Evolutionary conservation across 2,113 vertebrate genomes (phyloP).

Genomic region (Puffinus mauretanicus): DNA sequence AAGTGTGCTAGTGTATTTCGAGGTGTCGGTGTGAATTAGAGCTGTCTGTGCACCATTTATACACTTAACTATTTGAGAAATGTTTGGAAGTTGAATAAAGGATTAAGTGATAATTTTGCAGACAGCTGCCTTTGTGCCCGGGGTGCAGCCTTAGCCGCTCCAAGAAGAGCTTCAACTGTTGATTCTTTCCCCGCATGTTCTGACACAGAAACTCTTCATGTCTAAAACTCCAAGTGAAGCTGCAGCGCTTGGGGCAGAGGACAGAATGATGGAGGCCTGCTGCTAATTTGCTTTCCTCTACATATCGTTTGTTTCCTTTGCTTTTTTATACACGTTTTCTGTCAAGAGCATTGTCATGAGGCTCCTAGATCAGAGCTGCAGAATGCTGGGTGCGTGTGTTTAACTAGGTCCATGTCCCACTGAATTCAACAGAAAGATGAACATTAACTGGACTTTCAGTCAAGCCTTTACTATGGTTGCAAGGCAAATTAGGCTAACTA

Average conservation of each 20-base stretch:
- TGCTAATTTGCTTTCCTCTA: neutral
- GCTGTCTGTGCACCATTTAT: neutral
- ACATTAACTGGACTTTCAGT: neutral
- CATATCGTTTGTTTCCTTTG: neutral
- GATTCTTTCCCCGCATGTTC: neutral
- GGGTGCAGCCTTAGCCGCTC: neutral
- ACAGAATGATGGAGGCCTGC: neutral
- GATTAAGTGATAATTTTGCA: constrained; percentile 46
- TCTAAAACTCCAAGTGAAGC: neutral
- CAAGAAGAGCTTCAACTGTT: neutral
- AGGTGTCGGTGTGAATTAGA: neutral
- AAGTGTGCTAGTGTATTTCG: neutral
- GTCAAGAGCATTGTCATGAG: neutral
- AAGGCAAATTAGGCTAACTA: neutral
- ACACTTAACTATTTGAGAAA: neutral
- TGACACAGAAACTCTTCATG: neutral
- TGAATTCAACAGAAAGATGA: neutral
- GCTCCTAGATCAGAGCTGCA: neutral
- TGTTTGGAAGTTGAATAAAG: constrained; percentile 37
- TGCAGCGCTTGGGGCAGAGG: neutral
- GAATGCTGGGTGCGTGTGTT: neutral
- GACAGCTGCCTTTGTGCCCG: neutral
- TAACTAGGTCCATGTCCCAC: neutral
- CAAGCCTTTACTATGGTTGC: neutral
- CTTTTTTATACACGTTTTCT: accelerated